Percentiles rank a stretch among this genome's conserved stretches.
phyloP scores from a whole-genome alignment of 2,113 vertebrate species.

The Gobiocypris rarus region DNA sequence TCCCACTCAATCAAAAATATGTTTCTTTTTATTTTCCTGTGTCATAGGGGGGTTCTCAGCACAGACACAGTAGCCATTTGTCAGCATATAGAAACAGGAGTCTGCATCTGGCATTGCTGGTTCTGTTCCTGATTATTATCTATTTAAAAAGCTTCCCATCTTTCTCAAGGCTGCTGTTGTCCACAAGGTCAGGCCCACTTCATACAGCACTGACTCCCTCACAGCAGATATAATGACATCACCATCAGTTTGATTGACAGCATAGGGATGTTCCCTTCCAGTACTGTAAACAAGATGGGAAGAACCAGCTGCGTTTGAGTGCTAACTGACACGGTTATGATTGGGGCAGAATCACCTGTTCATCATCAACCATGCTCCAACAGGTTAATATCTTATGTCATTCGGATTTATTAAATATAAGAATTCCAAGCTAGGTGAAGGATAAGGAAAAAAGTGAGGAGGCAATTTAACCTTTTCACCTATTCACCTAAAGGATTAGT shows the following conservation, averaged over 20 bases:
- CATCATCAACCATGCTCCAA: neutral
- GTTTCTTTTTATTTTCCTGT: neutral
- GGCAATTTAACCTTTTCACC: neutral
- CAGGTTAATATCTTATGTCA: conserved; percentile 43
- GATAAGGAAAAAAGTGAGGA: neutral
- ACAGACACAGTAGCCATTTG: conserved; percentile 48
- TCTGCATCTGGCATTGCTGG: conserved; percentile 35
- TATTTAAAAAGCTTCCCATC: conserved; percentile 9
- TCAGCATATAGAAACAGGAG: conserved; percentile 38
- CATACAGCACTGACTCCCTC: conserved; percentile 14
- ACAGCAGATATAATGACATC: conserved; percentile 20
- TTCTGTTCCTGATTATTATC: conserved; percentile 43
- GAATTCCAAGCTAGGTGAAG: neutral
- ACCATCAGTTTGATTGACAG: conserved; percentile 27
- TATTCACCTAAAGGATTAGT: too few relatives aligned
- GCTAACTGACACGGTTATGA: conserved; percentile 37
- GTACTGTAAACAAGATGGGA: conserved; percentile 31
- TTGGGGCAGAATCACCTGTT: neutral
- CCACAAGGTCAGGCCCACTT: conserved; percentile 30
- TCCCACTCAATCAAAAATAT: neutral
- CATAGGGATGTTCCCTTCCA: conserved; percentile 29
- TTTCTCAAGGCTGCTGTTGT: conserved; percentile 26
- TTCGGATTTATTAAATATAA: conserved; percentile 32
- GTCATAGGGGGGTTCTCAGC: neutral
- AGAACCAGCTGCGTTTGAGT: conserved; percentile 29